Percentiles rank a stretch among this genome's conserved stretches.
These are phyloP conservation scores for Epiblema foenella DNA, from an alignment of 2,888 invertebrate species.

Conservation along the genomic window DNA sequence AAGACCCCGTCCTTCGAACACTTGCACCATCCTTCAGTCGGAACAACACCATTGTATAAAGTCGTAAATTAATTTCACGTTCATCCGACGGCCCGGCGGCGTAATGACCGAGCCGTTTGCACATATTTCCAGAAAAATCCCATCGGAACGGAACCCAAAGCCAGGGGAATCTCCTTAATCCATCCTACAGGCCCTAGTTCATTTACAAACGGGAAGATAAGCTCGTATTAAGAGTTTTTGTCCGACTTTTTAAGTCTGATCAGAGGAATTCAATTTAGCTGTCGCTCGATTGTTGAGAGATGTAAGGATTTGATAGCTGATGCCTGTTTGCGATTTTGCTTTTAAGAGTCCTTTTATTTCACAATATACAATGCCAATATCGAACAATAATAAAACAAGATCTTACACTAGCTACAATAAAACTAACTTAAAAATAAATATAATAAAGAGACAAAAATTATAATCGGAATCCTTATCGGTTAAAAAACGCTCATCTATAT, in stretches of 20 bases:
- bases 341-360: too few species aligned
- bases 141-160: conserved; percentile 41
- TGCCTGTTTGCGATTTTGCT: conserved; percentile 2
- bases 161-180: conserved; percentile 60
- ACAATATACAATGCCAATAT: too few species aligned
- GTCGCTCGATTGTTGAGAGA: conserved; percentile 4
- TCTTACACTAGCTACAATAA: too few species aligned
- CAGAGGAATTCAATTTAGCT: conserved; percentile 39
- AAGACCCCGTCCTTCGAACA: conserved; percentile 20
- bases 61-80: conserved; percentile 75
- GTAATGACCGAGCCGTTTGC: conserved; percentile 67
- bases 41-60: conserved; percentile 64
- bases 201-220: conserved; percentile 67
- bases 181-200: conserved; percentile 62
- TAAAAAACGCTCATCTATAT: too few species aligned
- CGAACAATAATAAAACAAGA: too few species aligned
- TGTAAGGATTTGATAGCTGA: background rate
- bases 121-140: conserved; percentile 57
- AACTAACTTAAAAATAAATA: too few species aligned
- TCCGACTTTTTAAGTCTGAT: conserved; percentile 54
- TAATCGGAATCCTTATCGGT: too few species aligned
- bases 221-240: conserved; percentile 60
- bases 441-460: too few species aligned
- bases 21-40: conserved; percentile 46
- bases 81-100: conserved; percentile 51